Conservation (phyloP, 2,888 invertebrate species). For the Ditylenchus weischeri region DNA sequence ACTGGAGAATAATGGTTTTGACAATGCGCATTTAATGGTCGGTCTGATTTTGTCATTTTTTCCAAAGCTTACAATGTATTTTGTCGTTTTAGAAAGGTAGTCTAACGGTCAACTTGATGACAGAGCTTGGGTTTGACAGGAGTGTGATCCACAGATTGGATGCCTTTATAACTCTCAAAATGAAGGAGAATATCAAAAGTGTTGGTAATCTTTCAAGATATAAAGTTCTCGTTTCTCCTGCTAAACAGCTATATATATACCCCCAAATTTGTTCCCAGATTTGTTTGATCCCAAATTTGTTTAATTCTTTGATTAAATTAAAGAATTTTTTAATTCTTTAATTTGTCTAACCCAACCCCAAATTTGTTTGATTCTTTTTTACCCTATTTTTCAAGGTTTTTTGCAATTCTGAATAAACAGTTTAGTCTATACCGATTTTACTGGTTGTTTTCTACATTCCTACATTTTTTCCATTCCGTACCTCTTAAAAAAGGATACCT, state of each 20-base stretch:
- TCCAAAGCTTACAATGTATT: background rate
- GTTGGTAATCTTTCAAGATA: slow-evolving; percentile 21
- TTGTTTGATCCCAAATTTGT: too few species aligned
- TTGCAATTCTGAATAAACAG: too few species aligned
- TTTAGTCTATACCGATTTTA: too few species aligned
- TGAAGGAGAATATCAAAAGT: slow-evolving; percentile 30
- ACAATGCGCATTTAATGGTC: slow-evolving; percentile 30
- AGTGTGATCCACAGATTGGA: slow-evolving; percentile 32
- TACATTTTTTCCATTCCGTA: too few species aligned
- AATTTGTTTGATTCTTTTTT: too few species aligned
- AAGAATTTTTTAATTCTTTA: too few species aligned
- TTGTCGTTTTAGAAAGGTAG: slow-evolving; percentile 23
- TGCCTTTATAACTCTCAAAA: slow-evolving; percentile 19
- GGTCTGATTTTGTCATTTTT: background rate
- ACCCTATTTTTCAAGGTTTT: too few species aligned
- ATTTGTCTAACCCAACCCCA: too few species aligned
- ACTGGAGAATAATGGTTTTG: slow-evolving; percentile 34
- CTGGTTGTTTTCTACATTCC: too few species aligned
- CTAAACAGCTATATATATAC: slow-evolving; percentile 3
- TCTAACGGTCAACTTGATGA: slow-evolving; percentile 22
- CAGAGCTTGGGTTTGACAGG: slow-evolving; percentile 39
- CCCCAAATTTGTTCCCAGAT: too few species aligned
- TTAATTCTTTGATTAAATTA: too few species aligned
- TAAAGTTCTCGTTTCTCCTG: background rate
- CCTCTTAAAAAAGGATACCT: too few species aligned